Conservation (phyloP, 23 tunicate species). For the Styela plicata region DNA sequence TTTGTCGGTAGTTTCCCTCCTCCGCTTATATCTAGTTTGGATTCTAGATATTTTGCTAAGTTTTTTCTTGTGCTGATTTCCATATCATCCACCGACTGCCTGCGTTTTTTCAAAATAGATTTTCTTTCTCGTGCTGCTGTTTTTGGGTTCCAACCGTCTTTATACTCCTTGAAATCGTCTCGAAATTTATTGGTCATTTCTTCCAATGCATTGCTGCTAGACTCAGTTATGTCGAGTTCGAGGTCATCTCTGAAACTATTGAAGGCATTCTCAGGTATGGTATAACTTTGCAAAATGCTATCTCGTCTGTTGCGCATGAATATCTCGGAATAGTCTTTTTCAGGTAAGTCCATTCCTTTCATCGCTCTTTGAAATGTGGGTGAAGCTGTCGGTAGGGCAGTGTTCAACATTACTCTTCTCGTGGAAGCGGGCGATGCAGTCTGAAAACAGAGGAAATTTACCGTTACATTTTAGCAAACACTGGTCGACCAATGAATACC, state of each 20-base stretch:
- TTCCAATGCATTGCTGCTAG: constrained; percentile 15
- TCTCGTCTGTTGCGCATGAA: constrained; percentile 15
- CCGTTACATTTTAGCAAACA: no score
- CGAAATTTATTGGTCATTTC: constrained; percentile 21
- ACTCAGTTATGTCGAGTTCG: constrained; percentile 2
- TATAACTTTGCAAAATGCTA: constrained; percentile 10
- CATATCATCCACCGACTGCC: constrained; percentile 81
- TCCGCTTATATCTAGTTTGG: constrained; percentile 34
- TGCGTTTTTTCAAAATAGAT: constrained; percentile 71
- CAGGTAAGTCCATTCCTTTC: constrained; percentile 35
- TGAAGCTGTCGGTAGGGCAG: constrained; percentile 63
- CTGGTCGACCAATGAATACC: no score
- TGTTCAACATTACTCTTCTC: constrained; percentile 64
- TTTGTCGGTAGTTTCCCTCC: not conserved
- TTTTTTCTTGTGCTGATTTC: constrained; percentile 74
- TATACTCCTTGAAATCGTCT: constrained; percentile 24
- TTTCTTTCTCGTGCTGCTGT: constrained; percentile 35
- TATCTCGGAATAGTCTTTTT: constrained; percentile 23
- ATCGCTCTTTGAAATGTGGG: constrained; percentile 87
- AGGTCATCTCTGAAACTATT: constrained; percentile 34
- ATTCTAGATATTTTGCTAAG: constrained; percentile 50
- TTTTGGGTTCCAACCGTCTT: constrained; percentile 1
- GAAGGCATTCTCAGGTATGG: constrained; percentile 14
- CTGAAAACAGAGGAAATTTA: no score
- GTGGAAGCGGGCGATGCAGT: constrained; percentile 25